Conservation (phyloP, 2,888 invertebrate species). For the Latrodectus elegans region DNA sequence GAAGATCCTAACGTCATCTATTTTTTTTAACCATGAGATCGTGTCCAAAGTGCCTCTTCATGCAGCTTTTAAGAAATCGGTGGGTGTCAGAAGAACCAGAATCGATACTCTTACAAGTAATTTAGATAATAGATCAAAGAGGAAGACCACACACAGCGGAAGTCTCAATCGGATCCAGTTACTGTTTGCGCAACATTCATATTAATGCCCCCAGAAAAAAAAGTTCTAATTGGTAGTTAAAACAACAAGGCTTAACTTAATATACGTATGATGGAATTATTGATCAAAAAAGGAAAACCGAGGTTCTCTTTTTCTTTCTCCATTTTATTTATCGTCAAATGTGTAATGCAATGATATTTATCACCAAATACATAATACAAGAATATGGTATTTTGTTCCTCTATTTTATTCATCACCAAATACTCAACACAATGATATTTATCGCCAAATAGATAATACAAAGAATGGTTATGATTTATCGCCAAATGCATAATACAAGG, state of each 20-base stretch:
- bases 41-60: slow-evolving; percentile 1
- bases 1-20: too few species aligned
- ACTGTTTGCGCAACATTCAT: slow-evolving; percentile 2
- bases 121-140: slow-evolving; percentile 2
- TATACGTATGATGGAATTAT: not conserved
- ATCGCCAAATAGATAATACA: too few species aligned
- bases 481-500: too few species aligned
- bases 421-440: too few species aligned
- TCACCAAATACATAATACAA: too few species aligned
- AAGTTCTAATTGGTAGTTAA: not conserved
- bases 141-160: not conserved
- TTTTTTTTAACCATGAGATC: not conserved
- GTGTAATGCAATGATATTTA: too few species aligned
- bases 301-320: too few species aligned
- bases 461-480: too few species aligned
- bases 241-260: slow-evolving; percentile 1
- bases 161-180: not conserved
- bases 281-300: too few species aligned
- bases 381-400: too few species aligned
- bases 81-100: slow-evolving; percentile 8
- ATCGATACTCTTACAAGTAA: not conserved
- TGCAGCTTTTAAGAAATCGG: slow-evolving; percentile 10
- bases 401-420: too few species aligned
- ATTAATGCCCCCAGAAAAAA: not conserved
- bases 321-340: too few species aligned